Base-by-base conservation (phyloP, 2,797 vertebrate species). In the Discoglossus pictus region DNA sequence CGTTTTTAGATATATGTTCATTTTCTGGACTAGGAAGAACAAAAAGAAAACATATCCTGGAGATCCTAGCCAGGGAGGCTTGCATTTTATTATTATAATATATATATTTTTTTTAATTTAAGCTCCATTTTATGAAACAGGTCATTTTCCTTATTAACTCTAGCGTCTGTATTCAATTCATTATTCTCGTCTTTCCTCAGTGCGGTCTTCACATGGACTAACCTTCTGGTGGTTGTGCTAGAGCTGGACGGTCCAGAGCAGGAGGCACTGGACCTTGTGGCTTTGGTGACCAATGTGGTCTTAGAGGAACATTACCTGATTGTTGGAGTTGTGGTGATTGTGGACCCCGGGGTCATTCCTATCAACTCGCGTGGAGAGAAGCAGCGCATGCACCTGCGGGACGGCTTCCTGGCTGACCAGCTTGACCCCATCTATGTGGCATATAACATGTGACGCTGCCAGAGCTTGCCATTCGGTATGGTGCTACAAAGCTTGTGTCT, bases 191-290 rank as follows among this genome's bases (percentile, higher is more conserved):
- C 1, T 43, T 39, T 46, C 36, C 0, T n/a, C 79, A 92, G 90
- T 2, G 96, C 96, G 1, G 96, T 98, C 76, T 98, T 98, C 77
- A 98, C 96, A 0, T 98, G 96, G 96, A 98, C 96, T 48, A 98
- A 98, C 85, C 89, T 98, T 74, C 88, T 98, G 9, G 96, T 98
- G 74, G 96, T 97, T 69, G 96, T 98, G 39, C 93, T 97, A 78
- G 96, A 98, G 79, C 84, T 98, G 76, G 94, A 94, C 3, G 96
- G 96, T 13, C 93, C 91, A 0, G 96, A 98, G 78, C 96, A 96
- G 82, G 94, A 96, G 4, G 96, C 96, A 0, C 78, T 98, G 83
- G 96, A 98, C 80, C 87, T 98, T 68, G 96, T 98, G 1, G 92
- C 94, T 0, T 82, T 98, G 79, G 95, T 98, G 68, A 98, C 96